A percentile compares a stretch with the other conserved stretches of the same genome.
Evolutionary conservation across 2,113 vertebrate species (phyloP).

Genomic region (Scatophagus argus): DNA sequence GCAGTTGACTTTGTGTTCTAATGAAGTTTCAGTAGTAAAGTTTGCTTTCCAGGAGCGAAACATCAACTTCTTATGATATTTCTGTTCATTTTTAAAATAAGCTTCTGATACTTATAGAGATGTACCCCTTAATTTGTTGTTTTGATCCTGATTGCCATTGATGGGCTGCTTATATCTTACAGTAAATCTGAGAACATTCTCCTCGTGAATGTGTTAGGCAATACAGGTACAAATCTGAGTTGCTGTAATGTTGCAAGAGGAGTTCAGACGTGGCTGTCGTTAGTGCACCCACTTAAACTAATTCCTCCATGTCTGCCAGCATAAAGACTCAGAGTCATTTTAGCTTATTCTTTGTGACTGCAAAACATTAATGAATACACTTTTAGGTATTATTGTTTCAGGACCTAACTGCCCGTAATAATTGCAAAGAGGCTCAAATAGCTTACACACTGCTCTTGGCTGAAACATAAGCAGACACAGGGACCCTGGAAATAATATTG

Average conservation of each 20-base stretch:
- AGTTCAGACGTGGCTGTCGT: constrained; percentile 34
- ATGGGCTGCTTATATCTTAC: not conserved
- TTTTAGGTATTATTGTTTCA: not conserved
- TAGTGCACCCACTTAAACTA: constrained; percentile 8
- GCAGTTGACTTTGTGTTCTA: not conserved
- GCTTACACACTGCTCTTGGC: not conserved
- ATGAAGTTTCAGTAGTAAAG: not conserved
- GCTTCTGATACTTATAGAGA: not conserved
- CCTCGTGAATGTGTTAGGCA: not conserved
- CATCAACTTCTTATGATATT: not conserved
- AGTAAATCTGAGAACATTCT: not conserved
- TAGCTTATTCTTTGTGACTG: not conserved
- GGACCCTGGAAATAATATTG: constrained; percentile 25
- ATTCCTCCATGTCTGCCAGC: not conserved
- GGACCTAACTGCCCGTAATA: constrained; percentile 14
- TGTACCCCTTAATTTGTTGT: not conserved
- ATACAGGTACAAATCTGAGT: not conserved
- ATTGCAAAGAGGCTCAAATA: constrained; percentile 23
- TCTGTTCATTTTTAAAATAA: not conserved
- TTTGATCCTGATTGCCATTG: not conserved
- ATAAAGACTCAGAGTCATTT: not conserved
- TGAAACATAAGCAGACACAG: constrained; percentile 46
- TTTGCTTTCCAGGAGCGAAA: not conserved
- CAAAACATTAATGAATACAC: not conserved
- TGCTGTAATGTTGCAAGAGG: constrained; percentile 17